These are phyloP conservation scores for Branchipolynoe longqiensis DNA, from an alignment of 2,888 invertebrate genomes.

Conservation along the genomic window DNA sequence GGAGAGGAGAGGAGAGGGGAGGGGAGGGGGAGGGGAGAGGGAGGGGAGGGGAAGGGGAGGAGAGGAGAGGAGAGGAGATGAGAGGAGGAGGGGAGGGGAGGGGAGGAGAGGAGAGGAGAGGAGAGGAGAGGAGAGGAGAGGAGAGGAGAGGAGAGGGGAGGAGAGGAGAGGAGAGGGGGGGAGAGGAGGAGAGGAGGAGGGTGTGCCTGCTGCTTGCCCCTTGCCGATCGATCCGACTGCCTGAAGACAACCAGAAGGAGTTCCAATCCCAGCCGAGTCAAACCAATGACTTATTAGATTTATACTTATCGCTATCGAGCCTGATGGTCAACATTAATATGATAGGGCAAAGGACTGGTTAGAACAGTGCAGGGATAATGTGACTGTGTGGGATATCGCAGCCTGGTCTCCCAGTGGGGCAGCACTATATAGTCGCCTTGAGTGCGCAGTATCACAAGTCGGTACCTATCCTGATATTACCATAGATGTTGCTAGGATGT, in stretches of 20 bases:
- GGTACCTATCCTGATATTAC: too few relatives aligned
- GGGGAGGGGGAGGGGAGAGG: neutral
- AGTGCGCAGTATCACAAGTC: too few relatives aligned
- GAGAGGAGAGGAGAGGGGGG: neutral
- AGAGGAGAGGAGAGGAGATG: neutral
- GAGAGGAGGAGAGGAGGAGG: neutral
- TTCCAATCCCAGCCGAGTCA: too few relatives aligned
- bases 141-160: neutral
- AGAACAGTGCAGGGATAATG: too few relatives aligned
- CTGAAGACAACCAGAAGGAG: constrained; percentile 46
- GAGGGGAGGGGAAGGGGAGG: neutral
- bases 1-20: neutral
- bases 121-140: neutral
- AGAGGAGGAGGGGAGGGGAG: neutral
- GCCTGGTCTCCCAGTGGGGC: too few relatives aligned
- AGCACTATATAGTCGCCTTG: too few relatives aligned
- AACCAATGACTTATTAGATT: too few relatives aligned
- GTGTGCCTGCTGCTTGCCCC: neutral
- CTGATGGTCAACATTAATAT: too few relatives aligned
- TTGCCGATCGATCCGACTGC: constrained; percentile 31
- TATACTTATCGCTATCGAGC: too few relatives aligned
- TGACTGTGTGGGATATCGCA: too few relatives aligned
- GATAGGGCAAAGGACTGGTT: too few relatives aligned
- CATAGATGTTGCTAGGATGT: too few relatives aligned
- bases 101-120: neutral